Evolutionary conservation across 2,797 vertebrate species (phyloP).

Genomic region (Falco peregrinus): DNA sequence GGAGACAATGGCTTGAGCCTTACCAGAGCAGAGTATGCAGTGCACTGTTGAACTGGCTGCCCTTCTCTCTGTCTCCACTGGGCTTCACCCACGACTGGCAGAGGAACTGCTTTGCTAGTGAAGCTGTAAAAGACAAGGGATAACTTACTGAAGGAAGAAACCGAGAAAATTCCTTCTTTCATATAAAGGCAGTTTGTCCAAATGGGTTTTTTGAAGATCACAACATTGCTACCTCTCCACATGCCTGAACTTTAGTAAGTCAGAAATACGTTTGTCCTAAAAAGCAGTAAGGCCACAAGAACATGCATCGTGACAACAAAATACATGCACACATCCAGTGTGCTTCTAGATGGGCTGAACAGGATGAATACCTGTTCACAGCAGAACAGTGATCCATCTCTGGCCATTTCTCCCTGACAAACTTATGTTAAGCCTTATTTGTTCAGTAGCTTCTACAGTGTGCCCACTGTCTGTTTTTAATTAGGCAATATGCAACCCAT

Average conservation of each 20-base stretch:
- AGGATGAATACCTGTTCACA: neutral
- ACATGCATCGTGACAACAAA: neutral
- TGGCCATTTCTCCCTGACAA: neutral
- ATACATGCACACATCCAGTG: neutral
- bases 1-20: neutral
- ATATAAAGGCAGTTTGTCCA: neutral
- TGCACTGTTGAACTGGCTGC: constrained; percentile 83
- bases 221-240: neutral
- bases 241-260: neutral
- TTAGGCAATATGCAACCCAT: neutral
- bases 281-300: neutral
- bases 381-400: neutral
- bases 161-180: neutral
- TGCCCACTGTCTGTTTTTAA: neutral
- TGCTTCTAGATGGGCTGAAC: neutral
- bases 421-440: neutral
- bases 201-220: neutral
- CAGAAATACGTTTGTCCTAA: neutral
- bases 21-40: constrained; percentile 88
- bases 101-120: constrained; percentile 86
- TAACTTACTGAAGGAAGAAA: neutral
- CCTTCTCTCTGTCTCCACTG: constrained; percentile 84
- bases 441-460: neutral
- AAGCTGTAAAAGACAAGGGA: constrained; percentile 75
- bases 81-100: constrained; percentile 86